A percentile compares a stretch with the other conserved stretches of the same genome.
Evolutionary conservation across 1,140 invertebrate species (phyloP).

Genomic region (Stegodyphus mimosarum): DNA sequence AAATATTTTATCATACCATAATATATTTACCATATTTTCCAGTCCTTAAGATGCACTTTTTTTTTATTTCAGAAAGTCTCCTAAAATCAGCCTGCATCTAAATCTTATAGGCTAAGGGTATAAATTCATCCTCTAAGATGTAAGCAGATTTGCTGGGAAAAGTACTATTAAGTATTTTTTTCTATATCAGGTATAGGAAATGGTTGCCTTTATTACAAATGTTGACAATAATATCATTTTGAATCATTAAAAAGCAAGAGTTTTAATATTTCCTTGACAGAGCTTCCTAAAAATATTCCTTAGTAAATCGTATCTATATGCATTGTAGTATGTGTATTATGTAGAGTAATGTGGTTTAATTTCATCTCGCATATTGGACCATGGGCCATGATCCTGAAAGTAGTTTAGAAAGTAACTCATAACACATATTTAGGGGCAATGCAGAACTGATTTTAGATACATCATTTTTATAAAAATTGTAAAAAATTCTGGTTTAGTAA

Average conservation of each 20-base stretch:
- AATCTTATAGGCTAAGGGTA: neutral
- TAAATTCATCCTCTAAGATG: neutral
- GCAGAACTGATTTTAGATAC: neutral
- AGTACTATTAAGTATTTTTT: neutral
- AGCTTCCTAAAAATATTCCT: neutral
- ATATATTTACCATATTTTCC: neutral
- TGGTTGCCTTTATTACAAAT: neutral
- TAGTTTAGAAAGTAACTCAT: neutral
- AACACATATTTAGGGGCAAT: neutral
- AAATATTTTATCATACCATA: neutral
- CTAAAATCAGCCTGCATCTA: neutral
- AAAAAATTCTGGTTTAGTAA: neutral
- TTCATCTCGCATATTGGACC: neutral
- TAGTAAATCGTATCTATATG: neutral
- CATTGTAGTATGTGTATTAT: neutral
- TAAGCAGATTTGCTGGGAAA: neutral
- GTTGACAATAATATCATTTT: neutral
- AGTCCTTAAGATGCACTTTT: neutral
- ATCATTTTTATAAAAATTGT: neutral
- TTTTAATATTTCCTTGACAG: conserved; percentile 1
- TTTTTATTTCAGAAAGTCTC: neutral
- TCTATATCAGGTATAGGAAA: neutral
- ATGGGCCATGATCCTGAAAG: neutral
- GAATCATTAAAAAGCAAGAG: neutral
- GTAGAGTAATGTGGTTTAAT: neutral